Evolutionary conservation across 2,888 invertebrate species (phyloP).

Genomic region (Epirrhoe alternata): DNA sequence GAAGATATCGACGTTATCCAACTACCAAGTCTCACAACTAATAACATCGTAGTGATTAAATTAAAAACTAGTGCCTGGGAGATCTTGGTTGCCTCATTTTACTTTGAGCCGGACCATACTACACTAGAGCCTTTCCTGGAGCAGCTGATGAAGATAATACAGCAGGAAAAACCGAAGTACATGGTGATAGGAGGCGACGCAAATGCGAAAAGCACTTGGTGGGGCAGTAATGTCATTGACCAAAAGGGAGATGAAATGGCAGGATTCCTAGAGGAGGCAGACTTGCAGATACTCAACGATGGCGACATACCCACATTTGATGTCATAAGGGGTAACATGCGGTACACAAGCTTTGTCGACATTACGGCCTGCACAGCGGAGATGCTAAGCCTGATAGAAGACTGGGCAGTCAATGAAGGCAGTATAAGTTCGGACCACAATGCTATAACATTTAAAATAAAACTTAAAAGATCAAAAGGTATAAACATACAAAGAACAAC

Average conservation of each 20-base stretch:
- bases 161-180: background rate
- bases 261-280: too few relatives aligned
- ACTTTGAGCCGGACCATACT: conserved; percentile 30
- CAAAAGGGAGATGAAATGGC: too few relatives aligned
- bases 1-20: background rate
- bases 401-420: too few relatives aligned
- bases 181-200: background rate
- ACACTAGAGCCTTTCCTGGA: conserved; percentile 4
- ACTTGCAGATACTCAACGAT: too few relatives aligned
- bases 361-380: background rate
- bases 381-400: too few relatives aligned
- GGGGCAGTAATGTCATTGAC: too few relatives aligned
- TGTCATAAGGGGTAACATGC: background rate
- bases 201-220: too few relatives aligned
- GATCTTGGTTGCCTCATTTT: conserved; percentile 33
- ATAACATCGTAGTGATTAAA: conserved; percentile 15
- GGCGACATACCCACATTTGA: too few relatives aligned
- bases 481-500: too few relatives aligned
- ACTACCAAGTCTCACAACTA: background rate
- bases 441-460: too few relatives aligned
- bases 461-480: too few relatives aligned
- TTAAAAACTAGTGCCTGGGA: conserved; percentile 33
- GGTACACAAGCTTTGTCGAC: background rate
- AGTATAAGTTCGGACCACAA: too few relatives aligned
- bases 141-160: background rate